Evolutionary conservation across 2,113 vertebrate species (phyloP).

Genomic region (Dromaius novaehollandiae): DNA sequence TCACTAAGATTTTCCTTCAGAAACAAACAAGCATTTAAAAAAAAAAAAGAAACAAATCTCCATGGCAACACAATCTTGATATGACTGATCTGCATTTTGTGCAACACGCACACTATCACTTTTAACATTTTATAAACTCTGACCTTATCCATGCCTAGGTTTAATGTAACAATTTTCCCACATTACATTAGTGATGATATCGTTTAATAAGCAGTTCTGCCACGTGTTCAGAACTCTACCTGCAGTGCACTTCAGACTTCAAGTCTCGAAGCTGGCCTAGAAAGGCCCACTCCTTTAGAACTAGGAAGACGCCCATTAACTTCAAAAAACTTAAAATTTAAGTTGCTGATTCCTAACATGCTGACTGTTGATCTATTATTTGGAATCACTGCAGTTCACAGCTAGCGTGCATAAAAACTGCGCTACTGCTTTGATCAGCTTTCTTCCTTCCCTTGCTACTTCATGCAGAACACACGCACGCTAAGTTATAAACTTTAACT

Average conservation of each 20-base stretch:
- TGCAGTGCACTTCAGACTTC: rapidly evolving
- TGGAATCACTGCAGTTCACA: background rate
- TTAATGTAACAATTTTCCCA: background rate
- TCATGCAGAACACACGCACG: background rate
- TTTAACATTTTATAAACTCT: background rate
- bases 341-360: background rate
- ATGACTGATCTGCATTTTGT: background rate
- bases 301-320: background rate
- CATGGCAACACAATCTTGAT: background rate
- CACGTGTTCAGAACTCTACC: background rate
- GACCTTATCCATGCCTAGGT: background rate
- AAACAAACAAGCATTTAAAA: background rate
- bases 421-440: background rate
- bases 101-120: background rate
- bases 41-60: background rate
- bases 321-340: background rate
- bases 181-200: background rate
- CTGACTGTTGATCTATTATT: background rate
- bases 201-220: background rate
- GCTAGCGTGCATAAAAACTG: background rate
- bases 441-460: background rate
- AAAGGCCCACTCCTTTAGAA: background rate
- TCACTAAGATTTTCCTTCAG: background rate
- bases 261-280: background rate
- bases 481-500: rapidly evolving